phyloP scores from a whole-genome alignment of 2,888 invertebrate genomes.

The Ethmia dodecea region DNA sequence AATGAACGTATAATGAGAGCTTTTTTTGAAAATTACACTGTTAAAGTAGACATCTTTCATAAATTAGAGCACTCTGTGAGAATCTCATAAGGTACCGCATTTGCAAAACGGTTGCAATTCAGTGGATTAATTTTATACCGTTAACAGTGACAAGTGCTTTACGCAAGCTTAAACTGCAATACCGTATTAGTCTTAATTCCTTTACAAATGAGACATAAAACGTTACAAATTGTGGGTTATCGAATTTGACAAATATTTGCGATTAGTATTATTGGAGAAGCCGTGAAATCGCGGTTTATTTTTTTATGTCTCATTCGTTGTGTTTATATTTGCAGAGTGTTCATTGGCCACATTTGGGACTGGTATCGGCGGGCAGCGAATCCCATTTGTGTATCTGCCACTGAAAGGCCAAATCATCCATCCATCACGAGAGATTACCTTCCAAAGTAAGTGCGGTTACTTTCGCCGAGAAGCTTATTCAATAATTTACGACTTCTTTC shows the following conservation, averaged over 20 bases:
- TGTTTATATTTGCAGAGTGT: conserved; percentile 80
- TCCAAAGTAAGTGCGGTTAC: conserved; percentile 78
- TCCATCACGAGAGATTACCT: conserved; percentile 90
- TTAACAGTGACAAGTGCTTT: conserved; percentile 21
- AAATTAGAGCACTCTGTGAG: background rate
- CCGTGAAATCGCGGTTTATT: conserved; percentile 7
- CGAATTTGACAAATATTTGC: conserved; percentile 28
- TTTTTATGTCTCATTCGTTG: conserved; percentile 11
- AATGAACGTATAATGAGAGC: no score
- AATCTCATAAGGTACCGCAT: background rate
- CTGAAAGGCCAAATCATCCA: conserved; percentile 92
- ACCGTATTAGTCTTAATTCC: conserved; percentile 37
- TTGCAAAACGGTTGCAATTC: conserved; percentile 9
- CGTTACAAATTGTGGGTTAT: conserved; percentile 12
- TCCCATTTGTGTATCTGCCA: conserved; percentile 92
- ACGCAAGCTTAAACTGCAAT: conserved; percentile 25
- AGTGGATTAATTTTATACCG: conserved; percentile 19
- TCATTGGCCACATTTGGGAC: conserved; percentile 87
- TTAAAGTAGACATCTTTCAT: no score
- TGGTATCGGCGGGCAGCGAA: conserved; percentile 83
- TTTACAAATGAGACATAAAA: conserved; percentile 33
- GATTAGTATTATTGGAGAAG: conserved; percentile 13
- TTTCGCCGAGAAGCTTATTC: conserved; percentile 1
- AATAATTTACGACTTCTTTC: conserved; percentile 1
- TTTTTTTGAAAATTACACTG: no score